Conservation (phyloP, 2,113 vertebrate genomes). For the Loxodonta africana region DNA sequence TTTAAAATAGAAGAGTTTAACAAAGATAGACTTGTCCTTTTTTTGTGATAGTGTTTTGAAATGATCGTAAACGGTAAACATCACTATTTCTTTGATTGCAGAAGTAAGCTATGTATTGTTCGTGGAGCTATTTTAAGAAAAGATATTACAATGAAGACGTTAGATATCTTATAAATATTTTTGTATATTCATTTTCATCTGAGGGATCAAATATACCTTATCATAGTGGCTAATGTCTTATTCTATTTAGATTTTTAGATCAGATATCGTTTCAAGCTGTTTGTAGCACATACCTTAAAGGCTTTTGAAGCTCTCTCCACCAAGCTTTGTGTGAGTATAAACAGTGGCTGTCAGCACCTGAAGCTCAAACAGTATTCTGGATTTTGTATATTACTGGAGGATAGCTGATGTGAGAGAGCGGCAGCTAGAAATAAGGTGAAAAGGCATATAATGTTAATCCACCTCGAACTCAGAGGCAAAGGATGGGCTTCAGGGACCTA, state of each 20-base stretch:
- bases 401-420: constrained; percentile 31
- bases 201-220: background rate
- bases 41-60: constrained; percentile 42
- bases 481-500: background rate
- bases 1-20: constrained; percentile 48
- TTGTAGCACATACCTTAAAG: constrained; percentile 16
- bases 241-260: constrained; percentile 2
- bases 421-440: background rate
- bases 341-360: background rate
- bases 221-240: background rate
- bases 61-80: constrained; percentile 27
- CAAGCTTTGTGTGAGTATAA: constrained; percentile 20
- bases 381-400: background rate
- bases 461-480: background rate
- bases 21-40: background rate
- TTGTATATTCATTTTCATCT: constrained; percentile 37
- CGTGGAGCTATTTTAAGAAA: constrained; percentile 55
- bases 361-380: background rate
- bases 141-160: constrained; percentile 41
- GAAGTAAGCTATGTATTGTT: constrained; percentile 29
- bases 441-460: background rate
- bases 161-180: constrained; percentile 44
- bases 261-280: constrained; percentile 34
- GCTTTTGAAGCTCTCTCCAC: constrained; percentile 18
- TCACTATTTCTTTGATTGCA: constrained; percentile 41